Percentiles rank a stretch among this genome's conserved stretches.
Conservation (phyloP, 2,888 invertebrate genomes). For the Microctonus brassicae region DNA sequence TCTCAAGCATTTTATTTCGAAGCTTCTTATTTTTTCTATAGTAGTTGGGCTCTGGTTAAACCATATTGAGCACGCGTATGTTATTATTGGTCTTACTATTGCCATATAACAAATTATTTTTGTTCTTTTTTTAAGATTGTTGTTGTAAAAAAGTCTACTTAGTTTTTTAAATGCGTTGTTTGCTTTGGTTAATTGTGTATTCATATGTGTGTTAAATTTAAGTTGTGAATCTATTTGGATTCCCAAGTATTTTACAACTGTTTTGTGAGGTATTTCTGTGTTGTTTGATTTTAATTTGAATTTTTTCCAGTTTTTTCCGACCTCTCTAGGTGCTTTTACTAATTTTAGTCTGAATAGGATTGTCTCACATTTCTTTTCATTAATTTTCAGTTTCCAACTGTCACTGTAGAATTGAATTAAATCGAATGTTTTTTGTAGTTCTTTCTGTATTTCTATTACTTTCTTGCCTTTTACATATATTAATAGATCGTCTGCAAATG, state of each 20-base stretch:
- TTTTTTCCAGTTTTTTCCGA: constrained; percentile 13
- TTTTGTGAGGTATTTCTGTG: constrained; percentile 9
- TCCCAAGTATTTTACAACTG: constrained; percentile 34
- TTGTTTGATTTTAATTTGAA: constrained; percentile 22
- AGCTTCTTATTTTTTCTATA: constrained; percentile 28
- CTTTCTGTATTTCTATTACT: not conserved
- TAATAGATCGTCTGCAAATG: constrained; percentile 42
- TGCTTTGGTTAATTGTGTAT: constrained; percentile 31
- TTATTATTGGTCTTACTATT: constrained; percentile 35
- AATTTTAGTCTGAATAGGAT: constrained; percentile 30
- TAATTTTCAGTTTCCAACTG: constrained; percentile 34
- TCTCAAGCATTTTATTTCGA: constrained; percentile 21
- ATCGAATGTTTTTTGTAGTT: constrained; percentile 13
- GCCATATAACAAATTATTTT: constrained; percentile 38
- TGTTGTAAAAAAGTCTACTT: constrained; percentile 25
- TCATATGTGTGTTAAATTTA: constrained; percentile 19
- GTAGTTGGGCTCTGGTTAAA: constrained; percentile 28
- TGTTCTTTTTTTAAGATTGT: constrained; percentile 2
- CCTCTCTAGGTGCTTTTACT: not conserved
- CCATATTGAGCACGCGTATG: constrained; percentile 34
- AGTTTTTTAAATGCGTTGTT: constrained; percentile 12
- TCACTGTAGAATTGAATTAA: not conserved
- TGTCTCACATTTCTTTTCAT: constrained; percentile 23
- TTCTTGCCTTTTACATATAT: constrained; percentile 30
- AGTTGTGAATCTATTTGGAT: constrained; percentile 26